These are phyloP conservation scores for Metaphire vulgaris DNA, from an alignment of 1,140 invertebrate genomes.

Conservation along the genomic window DNA sequence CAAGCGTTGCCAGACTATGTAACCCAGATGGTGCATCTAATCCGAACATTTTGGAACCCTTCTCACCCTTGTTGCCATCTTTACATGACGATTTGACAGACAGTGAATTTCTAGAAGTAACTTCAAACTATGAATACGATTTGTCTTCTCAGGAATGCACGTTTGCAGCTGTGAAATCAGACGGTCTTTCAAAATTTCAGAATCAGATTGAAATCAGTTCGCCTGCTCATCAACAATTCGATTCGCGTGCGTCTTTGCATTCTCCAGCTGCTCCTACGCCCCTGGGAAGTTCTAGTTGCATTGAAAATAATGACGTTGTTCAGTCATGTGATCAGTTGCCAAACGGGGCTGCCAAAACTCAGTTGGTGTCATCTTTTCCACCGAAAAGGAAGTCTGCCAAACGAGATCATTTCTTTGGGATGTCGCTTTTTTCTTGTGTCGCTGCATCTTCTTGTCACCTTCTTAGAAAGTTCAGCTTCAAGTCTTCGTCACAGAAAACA, in stretches of 20 bases:
- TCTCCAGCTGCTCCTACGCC: neutral
- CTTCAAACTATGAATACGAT: neutral
- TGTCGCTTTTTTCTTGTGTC: neutral
- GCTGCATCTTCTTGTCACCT: neutral
- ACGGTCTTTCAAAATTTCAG: neutral
- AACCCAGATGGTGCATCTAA: neutral
- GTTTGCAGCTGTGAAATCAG: neutral
- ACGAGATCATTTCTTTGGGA: neutral
- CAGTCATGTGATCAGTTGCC: neutral
- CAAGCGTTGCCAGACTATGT: neutral
- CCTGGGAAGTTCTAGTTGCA: neutral
- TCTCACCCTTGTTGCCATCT: neutral
- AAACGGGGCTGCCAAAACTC: neutral
- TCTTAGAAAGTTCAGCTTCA: neutral
- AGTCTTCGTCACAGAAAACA: neutral
- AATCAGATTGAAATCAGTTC: neutral
- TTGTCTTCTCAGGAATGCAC: neutral
- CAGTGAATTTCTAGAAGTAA: neutral
- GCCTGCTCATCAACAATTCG: neutral
- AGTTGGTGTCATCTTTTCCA: neutral
- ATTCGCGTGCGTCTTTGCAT: neutral
- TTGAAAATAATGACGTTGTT: neutral
- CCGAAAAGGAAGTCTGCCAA: neutral
- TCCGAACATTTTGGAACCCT: neutral
- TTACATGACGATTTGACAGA: neutral